Base-by-base conservation (phyloP, 1,140 invertebrate genomes). In the Notospermus geniculatus region DNA sequence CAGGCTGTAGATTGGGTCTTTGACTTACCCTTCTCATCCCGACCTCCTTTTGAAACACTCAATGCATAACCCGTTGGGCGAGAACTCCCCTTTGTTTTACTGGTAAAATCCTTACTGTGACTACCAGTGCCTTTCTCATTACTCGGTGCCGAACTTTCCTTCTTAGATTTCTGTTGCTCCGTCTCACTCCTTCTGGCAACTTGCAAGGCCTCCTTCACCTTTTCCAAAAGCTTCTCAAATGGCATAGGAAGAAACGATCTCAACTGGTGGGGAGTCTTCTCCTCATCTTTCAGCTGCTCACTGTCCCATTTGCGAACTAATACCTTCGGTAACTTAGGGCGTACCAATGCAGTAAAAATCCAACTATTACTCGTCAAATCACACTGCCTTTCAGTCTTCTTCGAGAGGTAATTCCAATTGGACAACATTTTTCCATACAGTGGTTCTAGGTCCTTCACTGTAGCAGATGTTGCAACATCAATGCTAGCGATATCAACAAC, bases 401-500 rank as follows among this genome's bases (percentile, higher is more conserved):
- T 50, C 4, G 25, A 5, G n/a, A 50, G n/a, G n/a, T 50, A 50
- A n/a, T 50, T 50, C 46, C 46, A 50, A 50, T 27, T 50, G 46
- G 46, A 50, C 4, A 50, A 9, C n/a, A 50, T 7, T 50, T 50
- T 50, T 5, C 46, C 25, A 50, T 50, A 50, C 9, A 50, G 4
- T 9, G 4, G 5, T 23, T 50, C 46, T 9, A 50, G 9, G 5
- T 19, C 46, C 46, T 50, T 50, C 5, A n/a, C 46, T 50, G 5
- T n/a, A n/a, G n/a, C 9, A n/a, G 5, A 5, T 7, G n/a, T 19
- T 23, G n/a, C 46, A 27, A n/a, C 19, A 7, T 19, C 9, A 5
- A 50, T 19, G n/a, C n/a, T 50, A 9, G 46, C n/a, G 9, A 50
- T 50, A 9, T 50, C 46, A 5, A 50, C 19, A 7, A 50, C 25